Conservation (phyloP, 2,888 invertebrate genomes). For the Aromia moschata region DNA sequence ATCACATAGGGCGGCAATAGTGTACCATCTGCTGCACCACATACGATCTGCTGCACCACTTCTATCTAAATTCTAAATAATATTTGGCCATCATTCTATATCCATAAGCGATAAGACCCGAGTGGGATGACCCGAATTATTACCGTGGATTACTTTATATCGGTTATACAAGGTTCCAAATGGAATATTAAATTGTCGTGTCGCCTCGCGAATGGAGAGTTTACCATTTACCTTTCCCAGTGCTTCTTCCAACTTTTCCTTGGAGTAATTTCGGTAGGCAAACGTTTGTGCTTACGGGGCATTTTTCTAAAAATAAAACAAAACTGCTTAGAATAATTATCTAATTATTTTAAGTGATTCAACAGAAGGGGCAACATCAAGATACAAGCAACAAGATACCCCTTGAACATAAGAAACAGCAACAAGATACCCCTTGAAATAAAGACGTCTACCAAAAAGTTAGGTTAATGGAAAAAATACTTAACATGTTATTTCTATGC, state of each 20-base stretch:
- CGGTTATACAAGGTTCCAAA: neutral
- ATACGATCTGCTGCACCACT: too few relatives aligned
- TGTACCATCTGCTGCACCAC: conserved; percentile 50
- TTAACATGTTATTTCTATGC: too few relatives aligned
- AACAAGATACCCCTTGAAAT: too few relatives aligned
- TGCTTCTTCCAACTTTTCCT: neutral
- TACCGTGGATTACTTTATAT: neutral
- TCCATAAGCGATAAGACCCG: too few relatives aligned
- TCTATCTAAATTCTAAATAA: too few relatives aligned
- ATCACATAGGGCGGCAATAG: conserved; percentile 23
- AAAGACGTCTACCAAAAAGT: too few relatives aligned
- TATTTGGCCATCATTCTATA: neutral
- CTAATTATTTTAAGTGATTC: too few relatives aligned
- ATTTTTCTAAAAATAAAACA: neutral
- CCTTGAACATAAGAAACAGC: too few relatives aligned
- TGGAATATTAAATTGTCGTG: neutral
- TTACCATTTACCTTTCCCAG: neutral
- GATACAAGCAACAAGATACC: too few relatives aligned
- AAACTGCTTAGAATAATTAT: too few relatives aligned
- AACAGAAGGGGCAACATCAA: too few relatives aligned
- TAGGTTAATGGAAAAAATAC: too few relatives aligned
- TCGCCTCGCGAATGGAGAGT: neutral
- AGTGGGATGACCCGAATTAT: neutral
- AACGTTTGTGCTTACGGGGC: neutral
- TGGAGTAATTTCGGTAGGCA: neutral